Conservation (phyloP, 2,888 invertebrate species). For the Mesoligia furuncula region DNA sequence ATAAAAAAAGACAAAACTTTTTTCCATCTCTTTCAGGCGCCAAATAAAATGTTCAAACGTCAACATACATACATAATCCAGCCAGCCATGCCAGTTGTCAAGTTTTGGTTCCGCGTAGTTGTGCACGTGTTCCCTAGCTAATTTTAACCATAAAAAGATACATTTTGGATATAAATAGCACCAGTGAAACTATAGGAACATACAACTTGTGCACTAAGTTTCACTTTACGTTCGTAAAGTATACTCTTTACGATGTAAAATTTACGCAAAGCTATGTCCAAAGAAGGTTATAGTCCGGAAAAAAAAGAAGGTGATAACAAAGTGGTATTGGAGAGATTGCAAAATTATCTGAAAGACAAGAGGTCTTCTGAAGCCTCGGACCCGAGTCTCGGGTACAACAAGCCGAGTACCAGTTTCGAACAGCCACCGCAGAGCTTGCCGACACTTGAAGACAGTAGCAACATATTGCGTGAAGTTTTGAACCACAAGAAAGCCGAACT, state of each 20-base stretch:
- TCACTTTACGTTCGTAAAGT: constrained; percentile 12
- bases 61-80: no score
- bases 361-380: constrained; percentile 81
- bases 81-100: no score
- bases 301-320: constrained; percentile 88
- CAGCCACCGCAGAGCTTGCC: constrained; percentile 72
- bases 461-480: constrained; percentile 84
- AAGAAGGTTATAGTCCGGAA: constrained; percentile 88
- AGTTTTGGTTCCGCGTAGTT: constrained; percentile 67
- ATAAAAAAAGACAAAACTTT: not conserved
- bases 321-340: constrained; percentile 87
- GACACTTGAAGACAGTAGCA: constrained; percentile 81
- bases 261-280: constrained; percentile 82
- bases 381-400: constrained; percentile 75
- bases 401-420: constrained; percentile 85
- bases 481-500: constrained; percentile 88
- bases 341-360: constrained; percentile 88
- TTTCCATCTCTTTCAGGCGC: constrained; percentile 8
- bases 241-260: constrained; percentile 67
- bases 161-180: constrained; percentile 12
- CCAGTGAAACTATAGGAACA: not conserved
- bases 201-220: constrained; percentile 6
- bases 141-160: constrained; percentile 28
- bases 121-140: constrained; percentile 72
- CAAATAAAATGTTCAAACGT: constrained; percentile 39